Evolutionary conservation across 2,797 vertebrate genomes (phyloP), one percentile per base, ranked within the genome.

Genomic region (Tapirus indicus): DNA sequence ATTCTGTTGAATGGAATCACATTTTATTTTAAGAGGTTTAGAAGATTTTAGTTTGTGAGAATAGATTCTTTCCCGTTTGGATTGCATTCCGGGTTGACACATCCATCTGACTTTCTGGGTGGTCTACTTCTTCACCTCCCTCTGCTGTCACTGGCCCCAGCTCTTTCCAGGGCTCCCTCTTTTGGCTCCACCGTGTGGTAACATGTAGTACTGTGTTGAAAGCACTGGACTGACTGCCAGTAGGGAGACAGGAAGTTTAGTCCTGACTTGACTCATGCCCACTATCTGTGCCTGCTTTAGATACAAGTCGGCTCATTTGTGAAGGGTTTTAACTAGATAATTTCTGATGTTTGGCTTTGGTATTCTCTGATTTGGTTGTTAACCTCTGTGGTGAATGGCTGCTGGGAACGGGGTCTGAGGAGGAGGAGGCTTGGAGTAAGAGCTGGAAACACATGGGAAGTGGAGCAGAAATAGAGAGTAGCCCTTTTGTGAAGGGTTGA

Each of bases 291-390:
- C 79, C 41, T 64, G 29, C 52, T 41, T 5, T 78, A 52, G 35
- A 44, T 85, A 74, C 18, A 20, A 5, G 27, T 69, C 38, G 89
- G 41, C 9, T 92, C 66, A 44, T 56, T 52, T 88, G 80, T 84
- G 56, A 89, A 93, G 35, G 8, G n/a, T 54, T 91, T 96, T 91
- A 94, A 71, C 18, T 88, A 79, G 68, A 82, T 84, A 6, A 35
- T 74, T 85, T 94, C 79, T 88, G 25, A 14, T 90, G 29, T 71
- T 83, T 91, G 38, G 3, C 62, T 96, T 84, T 85, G 21, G 52
- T 71, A n/a, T 47, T 84, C 27, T 72, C 41, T 85, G 35, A 78
- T 88, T 74, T 93, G 79, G 7, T 74, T 72, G 47, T 95, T 94
- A 68, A 86, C 47, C 23, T 83, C 44, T 89, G 47, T 95, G 78